Evolutionary conservation across 2,797 vertebrate species (phyloP), one percentile per base, ranked within the genome.

Genomic region (Helarctos malayanus): DNA sequence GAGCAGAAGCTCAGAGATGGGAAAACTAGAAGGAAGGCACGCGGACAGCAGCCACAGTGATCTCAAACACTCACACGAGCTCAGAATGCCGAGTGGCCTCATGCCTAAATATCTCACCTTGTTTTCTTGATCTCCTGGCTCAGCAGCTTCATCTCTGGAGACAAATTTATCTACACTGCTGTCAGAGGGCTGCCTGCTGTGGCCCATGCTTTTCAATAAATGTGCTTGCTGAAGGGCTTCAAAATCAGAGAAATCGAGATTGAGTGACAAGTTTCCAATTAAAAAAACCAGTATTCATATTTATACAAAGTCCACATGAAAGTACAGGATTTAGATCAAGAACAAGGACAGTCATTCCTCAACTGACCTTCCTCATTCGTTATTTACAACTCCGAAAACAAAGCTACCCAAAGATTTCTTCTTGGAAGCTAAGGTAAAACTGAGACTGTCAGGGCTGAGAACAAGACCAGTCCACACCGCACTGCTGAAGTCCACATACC

Each of bases 131-230:
- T 99, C 99, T 12, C 96, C 91, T 0, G 98, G 98, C 65, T 99
- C 99, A 45, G 98, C 65, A 18, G 98, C 97, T 95, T 99, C 99
- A 3, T 99, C 99, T 98, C 99, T 99, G 65, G 99, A 98, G 68
- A 99, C 84, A 93, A 99, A 99, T 97, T 98, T 99, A 84, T 99
- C 99, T 94, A 99, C 98, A 0, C 99, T 99, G 99, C 99, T 99
- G 96, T 99, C 99, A 10, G 99, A 99, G 35, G 99, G 99, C 98
- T 99, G 99, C 57, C 99, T 99, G 95, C 99, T 99, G 98, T 99
- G 99, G 94, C 99, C 99, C 98, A 98, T 97, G 79, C 98, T 98
- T 85, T 99, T 99, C 80, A 99, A 98, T 5, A 99, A 98, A 92
- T 99, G 99, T 82, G 99, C 99, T 84, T 99, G 99, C 92, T 99